Base-by-base conservation (phyloP, 2,797 vertebrate genomes). In the Echiichthys vipera region DNA sequence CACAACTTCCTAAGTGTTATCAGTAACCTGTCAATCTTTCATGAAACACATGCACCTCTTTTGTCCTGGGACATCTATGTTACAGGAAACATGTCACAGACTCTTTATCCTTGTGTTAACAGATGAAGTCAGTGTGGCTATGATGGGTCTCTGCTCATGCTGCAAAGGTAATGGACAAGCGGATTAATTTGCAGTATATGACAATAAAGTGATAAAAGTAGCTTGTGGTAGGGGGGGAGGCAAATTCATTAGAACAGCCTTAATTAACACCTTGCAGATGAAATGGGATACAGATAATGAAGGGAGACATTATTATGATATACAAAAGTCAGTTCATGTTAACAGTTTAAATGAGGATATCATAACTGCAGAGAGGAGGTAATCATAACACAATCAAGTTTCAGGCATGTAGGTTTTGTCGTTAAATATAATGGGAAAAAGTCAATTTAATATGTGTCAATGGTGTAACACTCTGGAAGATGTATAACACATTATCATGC, bases 21-120 rank as follows among this genome's bases (percentile, higher is more conserved):
- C 49, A 57, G 62, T 58, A 20, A 64, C 36, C 63, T 50, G 59
- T 65, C 70, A 69, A 12, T 59, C 32, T 24, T 75, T 49, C 18
- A 22, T 47, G 40, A 57, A 8, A 29, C 40, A 36, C 18, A 36
- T 13, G 24, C 20, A 47, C 53, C 25, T 46, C 4, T 11, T 0
- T 45, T 49, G 71, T 69, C 8, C 25, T 22, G 29, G 5, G 39
- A 4, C 12, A 8, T 50, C 18, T 13, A 9, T 59, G 64, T 54
- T 37, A 40, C 14, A 73, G 45, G 54, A 43, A 59, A 65, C 51
- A 6, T 57, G 36, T 40, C 55, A 47, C 14, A 65, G 10, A 30
- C 5, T 18, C 22, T 47, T 12, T 6, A 7, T 47, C 22, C 24
- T 5, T 15, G 30, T 32, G 37, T 36, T 71, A 71, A 70, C 46